Conservation (phyloP, 2,113 vertebrate species). For the Aptenodytes patagonicus region DNA sequence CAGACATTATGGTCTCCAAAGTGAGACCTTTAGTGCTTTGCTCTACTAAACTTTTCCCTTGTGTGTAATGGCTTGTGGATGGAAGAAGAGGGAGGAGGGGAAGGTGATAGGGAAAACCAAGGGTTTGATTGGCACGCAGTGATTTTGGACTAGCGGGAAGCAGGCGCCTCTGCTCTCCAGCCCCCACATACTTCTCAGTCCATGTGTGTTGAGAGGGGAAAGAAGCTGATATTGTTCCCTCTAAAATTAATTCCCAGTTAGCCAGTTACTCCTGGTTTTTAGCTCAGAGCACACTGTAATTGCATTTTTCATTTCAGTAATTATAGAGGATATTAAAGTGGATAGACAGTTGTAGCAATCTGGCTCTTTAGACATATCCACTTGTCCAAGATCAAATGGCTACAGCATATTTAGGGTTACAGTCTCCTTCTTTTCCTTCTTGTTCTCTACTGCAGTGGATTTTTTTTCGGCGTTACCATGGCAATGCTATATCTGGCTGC, state of each 20-base stretch:
- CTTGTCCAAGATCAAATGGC: conserved; percentile 76
- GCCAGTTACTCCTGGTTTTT: conserved; percentile 59
- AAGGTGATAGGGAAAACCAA: background rate
- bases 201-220: background rate
- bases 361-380: conserved; percentile 56
- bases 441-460: conserved; percentile 73
- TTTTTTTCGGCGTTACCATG: conserved; percentile 79
- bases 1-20: background rate
- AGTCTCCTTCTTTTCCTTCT: conserved; percentile 78
- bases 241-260: conserved; percentile 68
- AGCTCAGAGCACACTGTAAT: conserved; percentile 51
- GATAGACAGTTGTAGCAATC: conserved; percentile 57
- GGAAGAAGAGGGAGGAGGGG: background rate
- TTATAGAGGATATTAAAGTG: conserved; percentile 61
- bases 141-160: conserved; percentile 29
- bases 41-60: background rate
- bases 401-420: conserved; percentile 94
- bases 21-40: background rate
- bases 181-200: conserved; percentile 20
- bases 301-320: conserved; percentile 65
- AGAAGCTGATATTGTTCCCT: conserved; percentile 34
- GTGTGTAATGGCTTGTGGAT: background rate
- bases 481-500: conserved; percentile 89
- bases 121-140: conserved; percentile 6
- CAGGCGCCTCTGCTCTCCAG: background rate